These are phyloP conservation scores for Danio kyathit DNA, from an alignment of 2,797 vertebrate genomes.

Conservation along the genomic window DNA sequence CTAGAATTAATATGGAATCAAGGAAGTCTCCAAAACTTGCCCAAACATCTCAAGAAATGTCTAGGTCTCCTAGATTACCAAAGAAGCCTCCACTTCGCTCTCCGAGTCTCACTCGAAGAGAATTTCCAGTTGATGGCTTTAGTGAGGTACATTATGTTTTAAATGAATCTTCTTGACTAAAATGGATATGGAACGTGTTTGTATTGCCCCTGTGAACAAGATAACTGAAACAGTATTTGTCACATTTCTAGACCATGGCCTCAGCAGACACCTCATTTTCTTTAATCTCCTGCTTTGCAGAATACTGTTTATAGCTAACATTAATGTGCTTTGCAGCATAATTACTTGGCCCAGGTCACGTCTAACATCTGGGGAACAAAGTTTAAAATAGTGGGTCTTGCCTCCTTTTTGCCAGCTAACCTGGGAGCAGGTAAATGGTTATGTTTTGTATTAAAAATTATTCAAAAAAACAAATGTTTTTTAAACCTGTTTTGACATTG, in stretches of 20 bases:
- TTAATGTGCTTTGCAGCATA: conserved; percentile 85
- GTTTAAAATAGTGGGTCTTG: conserved; percentile 99
- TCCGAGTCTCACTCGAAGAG: conserved; percentile 92
- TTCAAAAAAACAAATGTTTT: not conserved
- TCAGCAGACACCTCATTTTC: not conserved
- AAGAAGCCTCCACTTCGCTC: conserved; percentile 97
- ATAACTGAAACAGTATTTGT: not conserved
- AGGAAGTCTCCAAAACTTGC: conserved; percentile 97
- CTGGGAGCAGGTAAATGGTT: conserved; percentile 92
- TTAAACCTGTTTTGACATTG: conserved; percentile 8
- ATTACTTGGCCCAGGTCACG: conserved; percentile 99
- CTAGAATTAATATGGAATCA: conserved; percentile 98
- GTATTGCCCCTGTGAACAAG: not conserved
- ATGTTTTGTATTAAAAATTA: not conserved
- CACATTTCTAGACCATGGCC: not conserved
- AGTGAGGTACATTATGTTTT: conserved; percentile 86
- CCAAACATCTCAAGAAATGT: conserved; percentile 92
- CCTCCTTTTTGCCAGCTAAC: conserved; percentile 96
- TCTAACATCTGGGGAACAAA: conserved; percentile 99
- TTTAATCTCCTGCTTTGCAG: not conserved
- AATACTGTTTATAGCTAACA: conserved; percentile 8
- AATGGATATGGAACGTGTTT: not conserved
- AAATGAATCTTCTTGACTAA: not conserved
- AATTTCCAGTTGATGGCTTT: conserved; percentile 97
- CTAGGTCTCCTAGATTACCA: conserved; percentile 94